These are phyloP conservation scores for Coilia nasus DNA, from an alignment of 2,797 vertebrate species.

Conservation along the genomic window DNA sequence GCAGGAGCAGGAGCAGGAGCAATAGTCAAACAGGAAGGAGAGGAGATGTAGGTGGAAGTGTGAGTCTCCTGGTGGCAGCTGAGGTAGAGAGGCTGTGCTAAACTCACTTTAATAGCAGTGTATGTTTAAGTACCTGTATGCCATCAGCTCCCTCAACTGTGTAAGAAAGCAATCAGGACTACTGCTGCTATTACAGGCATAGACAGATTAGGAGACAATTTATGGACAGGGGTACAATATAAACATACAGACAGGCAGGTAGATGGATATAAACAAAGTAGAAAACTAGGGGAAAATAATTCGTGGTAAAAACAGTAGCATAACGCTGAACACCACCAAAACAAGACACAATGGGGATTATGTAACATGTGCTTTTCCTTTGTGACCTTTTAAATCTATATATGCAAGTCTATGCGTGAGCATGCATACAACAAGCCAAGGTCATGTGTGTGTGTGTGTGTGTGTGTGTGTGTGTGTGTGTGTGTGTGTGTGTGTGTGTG, in stretches of 20 bases:
- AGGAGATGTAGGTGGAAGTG: background rate
- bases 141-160: too few species aligned
- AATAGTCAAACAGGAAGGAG: background rate
- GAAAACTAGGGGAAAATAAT: background rate
- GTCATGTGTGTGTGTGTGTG: conserved; percentile 13
- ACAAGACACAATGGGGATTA: background rate
- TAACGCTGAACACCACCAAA: background rate
- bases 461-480: conserved; percentile 28
- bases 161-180: too few species aligned
- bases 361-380: background rate
- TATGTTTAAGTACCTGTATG: background rate
- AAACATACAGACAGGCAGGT: background rate
- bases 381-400: conserved; percentile 8
- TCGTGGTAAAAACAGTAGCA: background rate
- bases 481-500: background rate
- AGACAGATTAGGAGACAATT: too few species aligned
- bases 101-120: background rate
- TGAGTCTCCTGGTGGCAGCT: background rate
- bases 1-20: background rate
- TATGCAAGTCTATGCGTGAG: background rate
- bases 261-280: background rate
- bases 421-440: background rate
- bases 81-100: background rate
- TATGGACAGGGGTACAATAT: background rate
- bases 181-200: too few species aligned